Conservation (phyloP, 2,113 vertebrate species). For the Naja naja region DNA sequence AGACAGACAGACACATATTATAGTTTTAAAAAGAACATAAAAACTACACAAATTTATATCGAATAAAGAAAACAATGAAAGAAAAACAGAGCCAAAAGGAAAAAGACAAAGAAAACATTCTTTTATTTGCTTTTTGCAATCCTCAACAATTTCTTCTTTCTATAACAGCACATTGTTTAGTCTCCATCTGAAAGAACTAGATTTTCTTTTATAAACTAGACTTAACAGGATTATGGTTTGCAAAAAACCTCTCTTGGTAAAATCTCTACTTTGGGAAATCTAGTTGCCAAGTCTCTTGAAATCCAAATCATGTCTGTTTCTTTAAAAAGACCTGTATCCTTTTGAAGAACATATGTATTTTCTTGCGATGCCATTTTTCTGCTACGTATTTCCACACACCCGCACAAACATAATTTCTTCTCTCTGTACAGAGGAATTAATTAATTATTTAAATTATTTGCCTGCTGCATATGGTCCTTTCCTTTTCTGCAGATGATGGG, state of each 20-base stretch:
- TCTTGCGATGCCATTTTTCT: background rate
- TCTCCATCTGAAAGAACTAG: background rate
- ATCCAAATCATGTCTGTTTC: background rate
- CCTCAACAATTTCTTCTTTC: background rate
- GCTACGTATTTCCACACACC: background rate
- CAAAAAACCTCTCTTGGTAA: background rate
- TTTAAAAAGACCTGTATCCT: background rate
- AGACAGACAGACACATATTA: background rate
- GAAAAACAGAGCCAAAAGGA: background rate
- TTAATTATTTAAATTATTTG: accelerated
- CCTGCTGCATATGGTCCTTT: accelerated
- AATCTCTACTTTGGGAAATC: background rate
- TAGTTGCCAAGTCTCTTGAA: background rate
- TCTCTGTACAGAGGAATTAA: background rate
- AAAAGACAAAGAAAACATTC: background rate
- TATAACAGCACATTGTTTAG: background rate
- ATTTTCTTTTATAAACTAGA: background rate
- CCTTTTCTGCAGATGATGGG: slow-evolving; percentile 81
- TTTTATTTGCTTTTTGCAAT: too few species aligned
- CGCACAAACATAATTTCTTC: background rate
- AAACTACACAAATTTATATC: background rate
- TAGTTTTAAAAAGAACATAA: background rate
- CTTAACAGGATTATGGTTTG: background rate
- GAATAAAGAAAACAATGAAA: background rate
- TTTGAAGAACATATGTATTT: background rate